Evolutionary conservation across 2,113 vertebrate species (phyloP).

Genomic region (Xenus cinereus): DNA sequence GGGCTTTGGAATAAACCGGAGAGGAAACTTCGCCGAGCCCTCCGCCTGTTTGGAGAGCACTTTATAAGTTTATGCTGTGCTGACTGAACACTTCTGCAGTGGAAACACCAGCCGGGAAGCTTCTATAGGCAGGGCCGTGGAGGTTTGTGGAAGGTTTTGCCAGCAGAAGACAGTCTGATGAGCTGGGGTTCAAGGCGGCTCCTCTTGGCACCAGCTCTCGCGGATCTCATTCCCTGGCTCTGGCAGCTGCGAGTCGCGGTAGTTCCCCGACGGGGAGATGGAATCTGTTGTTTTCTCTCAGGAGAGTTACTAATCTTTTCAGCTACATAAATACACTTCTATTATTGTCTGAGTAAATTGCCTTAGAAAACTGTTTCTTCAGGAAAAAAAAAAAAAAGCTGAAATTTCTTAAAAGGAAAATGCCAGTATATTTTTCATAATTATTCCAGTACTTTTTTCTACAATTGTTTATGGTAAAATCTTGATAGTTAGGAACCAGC

Average conservation of each 20-base stretch:
- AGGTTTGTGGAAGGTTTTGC: neutral
- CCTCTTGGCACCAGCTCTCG: neutral
- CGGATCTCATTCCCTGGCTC: neutral
- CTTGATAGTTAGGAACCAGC: neutral
- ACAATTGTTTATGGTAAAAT: conserved; percentile 15
- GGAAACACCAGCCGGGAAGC: neutral
- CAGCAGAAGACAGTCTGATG: neutral
- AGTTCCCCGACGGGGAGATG: neutral
- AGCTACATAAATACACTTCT: conserved; percentile 63
- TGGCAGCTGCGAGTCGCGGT: neutral
- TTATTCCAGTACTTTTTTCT: conserved; percentile 39
- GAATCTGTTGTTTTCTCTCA: conserved; percentile 64
- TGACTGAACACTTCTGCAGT: conserved; percentile 49
- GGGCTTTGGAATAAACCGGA: conserved; percentile 50
- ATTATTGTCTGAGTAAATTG: conserved; percentile 65
- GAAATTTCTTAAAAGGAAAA: conserved; percentile 56
- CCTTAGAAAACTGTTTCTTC: conserved; percentile 53
- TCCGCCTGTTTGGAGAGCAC: conserved; percentile 57
- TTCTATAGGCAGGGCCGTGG: neutral
- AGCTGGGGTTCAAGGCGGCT: neutral
- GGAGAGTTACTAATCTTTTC: conserved; percentile 67
- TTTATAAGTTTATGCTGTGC: conserved; percentile 39
- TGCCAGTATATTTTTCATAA: conserved; percentile 47
- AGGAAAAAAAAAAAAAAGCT: neutral
- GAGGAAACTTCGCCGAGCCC: conserved; percentile 34